Base-by-base conservation (phyloP, 2,113 vertebrate genomes). In the Lutjanus erythropterus region DNA sequence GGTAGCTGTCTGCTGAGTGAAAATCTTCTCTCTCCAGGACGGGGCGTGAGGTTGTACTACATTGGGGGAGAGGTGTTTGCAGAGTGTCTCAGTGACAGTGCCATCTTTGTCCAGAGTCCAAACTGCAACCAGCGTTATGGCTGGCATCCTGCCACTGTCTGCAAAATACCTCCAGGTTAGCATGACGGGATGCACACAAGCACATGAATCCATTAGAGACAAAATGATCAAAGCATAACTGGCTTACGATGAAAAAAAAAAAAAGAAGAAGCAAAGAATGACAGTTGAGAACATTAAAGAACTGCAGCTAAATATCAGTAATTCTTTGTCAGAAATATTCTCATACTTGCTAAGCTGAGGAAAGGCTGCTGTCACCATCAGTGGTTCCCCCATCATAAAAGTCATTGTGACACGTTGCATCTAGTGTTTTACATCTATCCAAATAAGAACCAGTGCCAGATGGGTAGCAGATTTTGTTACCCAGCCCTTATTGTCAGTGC, bases 41-140 rank as follows among this genome's bases (percentile, higher is more conserved):
- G 97, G 78, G 98, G 98, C 1, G 98, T 99, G 10, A 94, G 98
- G 73, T 95, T 99, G 68, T 99, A 99, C 92, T 99, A 99, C 96
- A 99, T 99, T 0, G 98, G 98, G 1, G 98, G 98, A 2, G 98
- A 99, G 91, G 98, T 99, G 89, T 99, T 99, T 86, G 98, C 98
- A 0, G 98, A 99, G 93, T 99, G 98, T 94, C 97, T 99, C 73
- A 99, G 98, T 2, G 98, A 99, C 95, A 99, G 97, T 3, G 97
- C 98, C 85, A 99, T 99, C 89, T 99, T 99, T 76, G 98, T 99
- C 84, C 98, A 99, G 94, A 99, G 97, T 80, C 98, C 98, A 14
- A 99, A 99, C 95, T 99, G 98, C 88, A 99, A 99, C 94, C 98
- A 99, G 85, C 98, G 97, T 83, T 99, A 99, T 0, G 97, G 98